Evolutionary conservation across 1,140 invertebrate genomes (phyloP).

Genomic region (Rhyacophila brunnea): DNA sequence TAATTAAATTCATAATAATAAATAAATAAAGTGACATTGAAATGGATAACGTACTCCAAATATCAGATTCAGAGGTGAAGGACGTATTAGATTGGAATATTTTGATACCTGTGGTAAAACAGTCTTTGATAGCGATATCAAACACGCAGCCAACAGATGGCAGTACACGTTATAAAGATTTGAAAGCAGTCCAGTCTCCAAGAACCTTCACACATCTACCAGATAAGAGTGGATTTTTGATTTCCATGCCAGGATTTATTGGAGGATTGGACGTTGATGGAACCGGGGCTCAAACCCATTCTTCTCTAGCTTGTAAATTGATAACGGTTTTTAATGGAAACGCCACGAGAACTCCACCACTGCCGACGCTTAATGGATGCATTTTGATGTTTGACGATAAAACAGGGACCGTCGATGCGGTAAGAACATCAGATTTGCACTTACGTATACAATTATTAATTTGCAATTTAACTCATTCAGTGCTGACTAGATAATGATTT

Average conservation of each 20-base stretch:
- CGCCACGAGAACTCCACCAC: constrained; percentile 29
- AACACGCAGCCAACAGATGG: constrained; percentile 1
- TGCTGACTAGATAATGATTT: too few species aligned
- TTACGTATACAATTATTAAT: too few species aligned
- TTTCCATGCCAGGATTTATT: constrained; percentile 46
- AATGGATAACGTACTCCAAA: constrained; percentile 11
- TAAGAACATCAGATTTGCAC: constrained; percentile 17
- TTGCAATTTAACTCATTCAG: too few species aligned
- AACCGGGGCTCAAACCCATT: constrained; percentile 8
- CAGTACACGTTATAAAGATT: constrained; percentile 5
- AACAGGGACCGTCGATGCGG: constrained; percentile 42
- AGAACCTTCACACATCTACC: constrained; percentile 34
- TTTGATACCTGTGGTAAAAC: constrained; percentile 10
- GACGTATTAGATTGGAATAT: constrained; percentile 19
- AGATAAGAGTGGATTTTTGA: constrained; percentile 31
- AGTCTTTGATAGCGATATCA: constrained; percentile 23
- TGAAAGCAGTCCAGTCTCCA: constrained; percentile 26
- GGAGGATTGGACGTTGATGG: constrained; percentile 31
- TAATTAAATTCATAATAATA: too few species aligned
- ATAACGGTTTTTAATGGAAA: constrained; percentile 44
- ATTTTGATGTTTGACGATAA: constrained; percentile 44
- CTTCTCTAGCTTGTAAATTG: constrained; percentile 45
- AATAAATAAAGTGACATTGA: too few species aligned
- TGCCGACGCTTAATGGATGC: constrained; percentile 42
- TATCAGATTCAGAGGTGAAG: constrained; percentile 17